Percentiles rank a stretch among this genome's conserved stretches.
Conservation (phyloP, 2,797 vertebrate genomes). For the Tauraco hartlaubi region DNA sequence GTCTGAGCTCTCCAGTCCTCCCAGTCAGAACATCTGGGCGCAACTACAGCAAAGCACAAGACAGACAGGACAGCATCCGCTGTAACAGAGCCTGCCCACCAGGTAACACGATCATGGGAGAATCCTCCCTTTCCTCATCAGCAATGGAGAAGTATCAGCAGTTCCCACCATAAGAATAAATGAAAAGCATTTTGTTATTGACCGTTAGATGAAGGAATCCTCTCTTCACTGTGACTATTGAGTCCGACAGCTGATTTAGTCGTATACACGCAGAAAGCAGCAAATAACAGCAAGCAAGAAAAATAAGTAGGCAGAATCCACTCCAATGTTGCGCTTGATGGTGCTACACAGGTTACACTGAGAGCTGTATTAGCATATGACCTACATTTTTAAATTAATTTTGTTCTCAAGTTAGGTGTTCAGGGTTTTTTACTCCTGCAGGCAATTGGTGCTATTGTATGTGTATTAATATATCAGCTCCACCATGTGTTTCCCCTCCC, state of each 20-base stretch:
- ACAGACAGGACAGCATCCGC: not conserved
- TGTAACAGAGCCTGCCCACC: not conserved
- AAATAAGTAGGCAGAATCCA: not conserved
- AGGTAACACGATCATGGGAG: not conserved
- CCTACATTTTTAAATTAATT: slow-evolving; percentile 71
- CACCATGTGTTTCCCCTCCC: slow-evolving; percentile 59
- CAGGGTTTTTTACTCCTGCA: slow-evolving; percentile 19
- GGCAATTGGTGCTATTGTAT: slow-evolving; percentile 56
- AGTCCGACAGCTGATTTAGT: not conserved
- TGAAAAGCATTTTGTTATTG: not conserved
- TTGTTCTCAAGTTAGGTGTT: slow-evolving; percentile 61
- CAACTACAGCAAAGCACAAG: not conserved
- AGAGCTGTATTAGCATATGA: slow-evolving; percentile 65
- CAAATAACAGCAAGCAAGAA: not conserved
- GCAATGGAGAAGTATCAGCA: not conserved
- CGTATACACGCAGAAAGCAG: not conserved
- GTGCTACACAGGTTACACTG: slow-evolving; percentile 32
- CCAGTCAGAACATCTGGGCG: not conserved
- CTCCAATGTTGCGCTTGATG: not conserved
- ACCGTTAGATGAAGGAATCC: not conserved
- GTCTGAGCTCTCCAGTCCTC: not conserved
- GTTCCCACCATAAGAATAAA: not conserved
- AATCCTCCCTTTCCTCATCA: not conserved
- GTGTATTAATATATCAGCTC: slow-evolving; percentile 56
- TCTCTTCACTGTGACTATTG: not conserved